Conservation (phyloP, 2,888 invertebrate genomes). For the Ferdinandea cuprea region DNA sequence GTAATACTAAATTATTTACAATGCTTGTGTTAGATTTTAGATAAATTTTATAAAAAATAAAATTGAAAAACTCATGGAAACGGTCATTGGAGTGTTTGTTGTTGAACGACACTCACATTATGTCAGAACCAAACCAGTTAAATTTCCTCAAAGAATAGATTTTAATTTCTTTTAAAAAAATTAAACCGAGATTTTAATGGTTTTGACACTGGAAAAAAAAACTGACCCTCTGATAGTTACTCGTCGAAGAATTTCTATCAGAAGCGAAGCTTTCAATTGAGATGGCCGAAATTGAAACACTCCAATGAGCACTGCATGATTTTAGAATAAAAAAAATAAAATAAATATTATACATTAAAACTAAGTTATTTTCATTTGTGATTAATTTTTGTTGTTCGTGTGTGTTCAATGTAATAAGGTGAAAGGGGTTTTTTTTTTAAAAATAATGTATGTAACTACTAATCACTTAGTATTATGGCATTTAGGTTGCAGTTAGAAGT, state of each 20-base stretch:
- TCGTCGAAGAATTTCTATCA: background rate
- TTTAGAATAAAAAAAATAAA: constrained; percentile 21
- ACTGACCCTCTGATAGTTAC: background rate
- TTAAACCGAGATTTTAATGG: background rate
- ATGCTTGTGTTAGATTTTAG: constrained; percentile 14
- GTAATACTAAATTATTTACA: constrained; percentile 59
- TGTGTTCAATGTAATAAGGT: constrained; percentile 54
- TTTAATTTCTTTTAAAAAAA: background rate
- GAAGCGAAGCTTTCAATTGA: background rate
- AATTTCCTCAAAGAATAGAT: background rate
- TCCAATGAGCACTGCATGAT: constrained; percentile 66
- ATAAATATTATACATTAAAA: constrained; percentile 25
- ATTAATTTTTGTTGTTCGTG: constrained; percentile 6
- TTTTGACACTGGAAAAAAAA: background rate
- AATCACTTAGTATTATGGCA: constrained; percentile 68
- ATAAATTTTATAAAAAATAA: background rate
- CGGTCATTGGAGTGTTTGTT: constrained; percentile 59
- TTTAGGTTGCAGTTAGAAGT: constrained; percentile 26
- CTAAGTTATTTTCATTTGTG: constrained; percentile 20
- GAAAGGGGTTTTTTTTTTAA: constrained; percentile 5
- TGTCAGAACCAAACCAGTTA: background rate
- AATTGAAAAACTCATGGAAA: constrained; percentile 17
- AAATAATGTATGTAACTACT: constrained; percentile 42
- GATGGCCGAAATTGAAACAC: constrained; percentile 20
- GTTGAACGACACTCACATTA: background rate